Base-by-base conservation (phyloP, 2,113 vertebrate genomes). In the Indicator indicator region DNA sequence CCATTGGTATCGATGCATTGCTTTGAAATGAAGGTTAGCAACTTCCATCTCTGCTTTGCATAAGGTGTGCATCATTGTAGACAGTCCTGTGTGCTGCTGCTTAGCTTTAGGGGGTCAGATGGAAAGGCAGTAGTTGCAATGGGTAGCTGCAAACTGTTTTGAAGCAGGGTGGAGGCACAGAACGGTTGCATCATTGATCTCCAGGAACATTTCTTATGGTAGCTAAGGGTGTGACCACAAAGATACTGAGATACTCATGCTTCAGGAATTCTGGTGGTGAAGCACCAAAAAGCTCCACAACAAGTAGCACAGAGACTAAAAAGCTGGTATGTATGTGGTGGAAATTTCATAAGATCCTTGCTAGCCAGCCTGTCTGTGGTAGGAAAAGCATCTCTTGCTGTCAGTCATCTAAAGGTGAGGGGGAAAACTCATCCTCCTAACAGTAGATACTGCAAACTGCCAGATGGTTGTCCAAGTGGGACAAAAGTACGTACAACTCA, bases 261-360 rank as follows among this genome's bases (percentile, higher is more conserved):
- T 83, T 85, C 42, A 83, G 89, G 84, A 96, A 87, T 90, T 87
- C 52, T 46, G 11, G 50, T 52, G 60, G 65, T 71, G 67, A 79
- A 76, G 27, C 10, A 2, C 80, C 74, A 82, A 70, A 76, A 87
- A 36, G 23, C 21, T 63, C n/a, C 30, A 30, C 67, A 56, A 30
- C 7, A 72, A 58, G 78, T n/a, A 83, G 32, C 52, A 77, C 46
- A 59, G 74, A 59, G 32, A 70, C 17, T 38, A 18, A 85, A 90
- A 89, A 78, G 15, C 21, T 30, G 7, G 30, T n/a, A 46, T 42
- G 2, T 11, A 5, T 71, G 54, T 78, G 23, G 44, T 63, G 50
- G 55, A 26, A 86, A 30, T 75, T 82, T 70, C 2, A 11, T 59
- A 46, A 69, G 36, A 36, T 86, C 46, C 73, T 71, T 77, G 44